These are phyloP conservation scores for Urosaurus nigricauda DNA, from an alignment of 2,797 vertebrate genomes.

Conservation along the genomic window DNA sequence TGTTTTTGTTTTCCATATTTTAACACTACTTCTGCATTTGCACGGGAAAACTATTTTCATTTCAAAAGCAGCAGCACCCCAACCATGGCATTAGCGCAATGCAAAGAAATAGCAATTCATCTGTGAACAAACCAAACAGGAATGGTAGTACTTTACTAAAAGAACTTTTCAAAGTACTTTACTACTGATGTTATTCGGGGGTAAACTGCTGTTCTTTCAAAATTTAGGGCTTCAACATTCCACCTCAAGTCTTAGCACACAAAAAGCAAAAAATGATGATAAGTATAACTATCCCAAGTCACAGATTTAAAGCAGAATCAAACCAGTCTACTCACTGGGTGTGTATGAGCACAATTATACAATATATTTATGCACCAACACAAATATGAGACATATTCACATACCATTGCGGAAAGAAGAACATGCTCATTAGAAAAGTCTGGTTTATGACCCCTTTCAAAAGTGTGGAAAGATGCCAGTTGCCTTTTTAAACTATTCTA, in stretches of 20 bases:
- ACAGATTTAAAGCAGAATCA: neutral
- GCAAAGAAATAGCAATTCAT: neutral
- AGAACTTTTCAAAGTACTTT: neutral
- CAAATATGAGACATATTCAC: neutral
- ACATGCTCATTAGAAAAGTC: neutral
- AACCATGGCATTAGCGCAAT: neutral
- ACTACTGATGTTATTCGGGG: neutral
- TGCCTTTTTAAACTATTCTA: slow-evolving; percentile 7
- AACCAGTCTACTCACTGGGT: rapidly evolving
- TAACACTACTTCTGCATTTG: neutral
- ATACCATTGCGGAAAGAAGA: slow-evolving; percentile 17
- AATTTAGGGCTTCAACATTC: neutral
- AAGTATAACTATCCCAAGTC: neutral
- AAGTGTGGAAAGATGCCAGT: neutral
- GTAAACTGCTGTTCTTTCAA: slow-evolving; percentile 1
- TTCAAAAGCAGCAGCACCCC: neutral
- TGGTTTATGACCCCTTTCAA: slow-evolving; percentile 10
- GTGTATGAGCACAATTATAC: neutral
- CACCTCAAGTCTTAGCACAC: neutral
- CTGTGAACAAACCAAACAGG: neutral
- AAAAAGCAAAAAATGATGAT: neutral
- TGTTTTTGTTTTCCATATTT: neutral
- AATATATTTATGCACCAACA: neutral
- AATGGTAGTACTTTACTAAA: neutral
- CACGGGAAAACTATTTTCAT: neutral